Percentiles rank a stretch among this genome's conserved stretches.
Conservation (phyloP, 2,888 invertebrate genomes). For the Trichogramma dendrolimi region DNA sequence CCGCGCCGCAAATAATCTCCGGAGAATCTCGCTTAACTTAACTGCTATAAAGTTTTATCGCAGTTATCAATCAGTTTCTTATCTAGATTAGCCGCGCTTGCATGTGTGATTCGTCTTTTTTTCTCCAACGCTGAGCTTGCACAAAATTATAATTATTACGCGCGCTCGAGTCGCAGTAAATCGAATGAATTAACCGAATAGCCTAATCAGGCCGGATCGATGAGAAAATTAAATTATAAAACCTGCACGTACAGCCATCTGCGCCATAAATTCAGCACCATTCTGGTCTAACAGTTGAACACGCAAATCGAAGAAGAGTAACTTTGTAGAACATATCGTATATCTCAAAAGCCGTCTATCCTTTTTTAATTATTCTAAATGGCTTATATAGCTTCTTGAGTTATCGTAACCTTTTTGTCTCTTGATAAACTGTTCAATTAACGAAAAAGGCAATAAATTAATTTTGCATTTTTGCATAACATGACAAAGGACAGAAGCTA, state of each 20-base stretch:
- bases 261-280: too few species aligned
- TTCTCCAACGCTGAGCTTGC: conserved; percentile 10
- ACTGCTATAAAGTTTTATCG: conserved; percentile 27
- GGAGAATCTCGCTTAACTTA: conserved; percentile 13
- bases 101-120: conserved; percentile 32
- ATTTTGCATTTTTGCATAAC: too few species aligned
- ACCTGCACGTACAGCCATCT: neutral
- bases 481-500: too few species aligned
- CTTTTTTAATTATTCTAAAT: too few species aligned
- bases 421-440: too few species aligned
- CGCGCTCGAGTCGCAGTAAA: neutral
- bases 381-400: too few species aligned
- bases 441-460: too few species aligned
- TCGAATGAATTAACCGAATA: conserved; percentile 24
- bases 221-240: conserved; percentile 24
- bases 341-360: too few species aligned
- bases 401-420: too few species aligned
- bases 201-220: conserved; percentile 33
- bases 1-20: conserved; percentile 23
- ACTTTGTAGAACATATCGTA: too few species aligned
- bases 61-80: conserved; percentile 25
- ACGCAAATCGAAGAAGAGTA: too few species aligned
- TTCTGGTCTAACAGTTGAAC: too few species aligned
- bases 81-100: conserved; percentile 22
- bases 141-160: neutral